A percentile compares a stretch with the other conserved stretches of the same genome.
These are phyloP conservation scores for Tenrec ecaudatus DNA, from an alignment of 2,113 vertebrate genomes.

Conservation along the genomic window DNA sequence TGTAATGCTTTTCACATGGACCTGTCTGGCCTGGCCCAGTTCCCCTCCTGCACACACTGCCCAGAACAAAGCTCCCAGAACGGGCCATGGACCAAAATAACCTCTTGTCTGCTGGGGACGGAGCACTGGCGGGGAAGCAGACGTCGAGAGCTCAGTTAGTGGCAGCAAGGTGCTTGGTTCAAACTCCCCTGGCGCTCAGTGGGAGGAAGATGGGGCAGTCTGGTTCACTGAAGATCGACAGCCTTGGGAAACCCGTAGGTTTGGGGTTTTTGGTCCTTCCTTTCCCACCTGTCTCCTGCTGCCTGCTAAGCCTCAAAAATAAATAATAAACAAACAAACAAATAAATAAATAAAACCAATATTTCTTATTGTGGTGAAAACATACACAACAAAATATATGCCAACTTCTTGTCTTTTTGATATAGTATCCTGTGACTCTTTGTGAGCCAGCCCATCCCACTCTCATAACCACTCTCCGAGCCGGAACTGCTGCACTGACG, in stretches of 20 bases:
- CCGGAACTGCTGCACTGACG: neutral
- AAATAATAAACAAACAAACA: no score
- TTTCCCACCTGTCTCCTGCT: neutral
- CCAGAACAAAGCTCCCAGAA: neutral
- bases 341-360: neutral
- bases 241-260: neutral
- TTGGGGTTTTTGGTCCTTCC: no score
- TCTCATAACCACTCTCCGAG: neutral
- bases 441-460: neutral
- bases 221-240: neutral
- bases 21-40: neutral
- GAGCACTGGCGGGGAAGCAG: neutral
- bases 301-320: neutral
- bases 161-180: neutral
- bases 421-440: neutral
- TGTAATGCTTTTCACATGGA: neutral
- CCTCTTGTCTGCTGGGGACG: neutral
- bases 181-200: neutral
- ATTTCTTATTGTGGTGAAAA: neutral
- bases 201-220: neutral
- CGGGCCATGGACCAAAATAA: neutral
- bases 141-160: neutral
- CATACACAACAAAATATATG: neutral
- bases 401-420: neutral
- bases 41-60: no score